Percentiles rank a stretch among this genome's conserved stretches.
Conservation (phyloP, 1,140 invertebrate genomes). For the Brachionus rubens region DNA sequence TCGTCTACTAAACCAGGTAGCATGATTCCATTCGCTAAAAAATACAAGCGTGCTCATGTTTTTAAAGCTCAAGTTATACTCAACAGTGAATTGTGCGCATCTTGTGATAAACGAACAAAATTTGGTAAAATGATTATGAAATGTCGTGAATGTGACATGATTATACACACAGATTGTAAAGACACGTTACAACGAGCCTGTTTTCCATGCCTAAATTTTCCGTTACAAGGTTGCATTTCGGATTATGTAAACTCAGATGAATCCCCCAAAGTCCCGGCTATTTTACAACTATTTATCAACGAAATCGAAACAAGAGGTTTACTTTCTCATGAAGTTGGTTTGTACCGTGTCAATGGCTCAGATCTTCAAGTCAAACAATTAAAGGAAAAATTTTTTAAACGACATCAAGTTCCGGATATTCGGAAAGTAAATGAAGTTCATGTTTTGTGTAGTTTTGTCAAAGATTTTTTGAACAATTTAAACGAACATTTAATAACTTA, state of each 20-base stretch:
- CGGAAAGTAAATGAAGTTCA: constrained; percentile 25
- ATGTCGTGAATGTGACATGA: constrained; percentile 38
- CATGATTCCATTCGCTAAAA: constrained; percentile 12
- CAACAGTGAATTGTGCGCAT: constrained; percentile 24
- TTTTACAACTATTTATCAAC: constrained; percentile 18
- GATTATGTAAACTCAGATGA: constrained; percentile 35
- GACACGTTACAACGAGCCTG: constrained; percentile 22
- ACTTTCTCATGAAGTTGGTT: constrained; percentile 36
- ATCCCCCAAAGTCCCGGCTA: background rate
- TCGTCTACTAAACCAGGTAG: background rate
- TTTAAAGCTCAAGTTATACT: constrained; percentile 42
- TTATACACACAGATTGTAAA: constrained; percentile 39
- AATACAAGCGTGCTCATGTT: constrained; percentile 22
- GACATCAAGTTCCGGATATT: constrained; percentile 35
- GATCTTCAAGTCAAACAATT: constrained; percentile 30
- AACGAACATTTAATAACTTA: constrained; percentile 45
- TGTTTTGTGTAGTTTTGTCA: constrained; percentile 39
- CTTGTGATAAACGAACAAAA: constrained; percentile 22
- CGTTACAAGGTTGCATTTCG: constrained; percentile 7
- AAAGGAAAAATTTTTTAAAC: constrained; percentile 19
- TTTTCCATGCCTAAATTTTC: constrained; percentile 24
- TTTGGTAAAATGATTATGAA: constrained; percentile 42
- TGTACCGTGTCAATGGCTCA: constrained; percentile 41
- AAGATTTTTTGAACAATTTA: constrained; percentile 46
- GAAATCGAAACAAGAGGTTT: constrained; percentile 46